Conservation (phyloP, 2,113 vertebrate genomes). For the Ailurus styani region DNA sequence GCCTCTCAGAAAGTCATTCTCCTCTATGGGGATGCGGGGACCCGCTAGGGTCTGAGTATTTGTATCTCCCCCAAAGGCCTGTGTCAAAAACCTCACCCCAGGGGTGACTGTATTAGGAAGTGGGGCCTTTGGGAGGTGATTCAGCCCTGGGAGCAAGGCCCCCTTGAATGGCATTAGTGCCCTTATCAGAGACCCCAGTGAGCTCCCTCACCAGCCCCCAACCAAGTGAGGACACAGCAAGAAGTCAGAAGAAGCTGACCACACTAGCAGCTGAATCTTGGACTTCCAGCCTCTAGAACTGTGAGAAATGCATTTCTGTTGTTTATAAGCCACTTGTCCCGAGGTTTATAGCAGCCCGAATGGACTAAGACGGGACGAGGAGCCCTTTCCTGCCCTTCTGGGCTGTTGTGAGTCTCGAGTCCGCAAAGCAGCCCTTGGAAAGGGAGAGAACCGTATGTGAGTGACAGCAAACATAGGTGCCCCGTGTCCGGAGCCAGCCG, state of each 20-base stretch:
- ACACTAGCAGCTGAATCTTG: neutral
- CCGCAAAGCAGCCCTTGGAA: neutral
- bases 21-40: neutral
- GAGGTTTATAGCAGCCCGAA: neutral
- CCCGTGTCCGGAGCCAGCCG: neutral
- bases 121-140: neutral
- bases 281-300: neutral
- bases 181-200: neutral
- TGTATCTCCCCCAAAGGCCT: neutral
- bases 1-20: neutral
- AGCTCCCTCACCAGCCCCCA: neutral
- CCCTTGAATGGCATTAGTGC: neutral
- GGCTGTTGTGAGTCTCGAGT: neutral
- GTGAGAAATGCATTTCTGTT: neutral
- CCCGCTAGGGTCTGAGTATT: neutral
- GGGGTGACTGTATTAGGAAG: neutral
- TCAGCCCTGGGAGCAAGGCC: neutral
- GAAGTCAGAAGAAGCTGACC: neutral
- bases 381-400: accelerated
- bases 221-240: accelerated
- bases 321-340: too few relatives aligned
- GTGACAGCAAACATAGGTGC: neutral
- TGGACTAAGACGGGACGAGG: neutral
- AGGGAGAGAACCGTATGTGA: neutral
- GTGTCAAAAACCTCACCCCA: neutral